phyloP scores from a whole-genome alignment of 1,140 invertebrate species.

The Solenopsis invicta region DNA sequence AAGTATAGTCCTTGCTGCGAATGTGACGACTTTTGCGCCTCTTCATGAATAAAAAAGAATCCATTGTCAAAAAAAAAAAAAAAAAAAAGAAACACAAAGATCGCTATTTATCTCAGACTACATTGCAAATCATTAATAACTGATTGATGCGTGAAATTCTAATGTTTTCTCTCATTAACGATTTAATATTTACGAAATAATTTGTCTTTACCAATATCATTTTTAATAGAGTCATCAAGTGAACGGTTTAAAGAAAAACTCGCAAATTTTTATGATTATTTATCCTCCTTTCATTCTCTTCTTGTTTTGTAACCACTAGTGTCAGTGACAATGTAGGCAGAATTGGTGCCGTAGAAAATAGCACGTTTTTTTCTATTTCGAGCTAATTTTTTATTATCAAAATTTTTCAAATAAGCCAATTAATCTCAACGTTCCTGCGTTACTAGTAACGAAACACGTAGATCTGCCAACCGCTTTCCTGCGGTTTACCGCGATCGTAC shows the following conservation, averaged over 20 bases:
- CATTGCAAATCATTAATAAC: background rate
- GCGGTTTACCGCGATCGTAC: constrained; percentile 23
- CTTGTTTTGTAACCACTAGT: background rate
- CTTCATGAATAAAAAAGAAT: constrained; percentile 22
- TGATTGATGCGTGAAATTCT: background rate
- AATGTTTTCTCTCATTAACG: background rate
- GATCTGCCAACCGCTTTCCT: background rate
- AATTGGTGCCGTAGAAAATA: background rate
- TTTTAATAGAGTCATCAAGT: background rate
- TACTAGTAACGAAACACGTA: constrained; percentile 1
- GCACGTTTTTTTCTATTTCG: background rate
- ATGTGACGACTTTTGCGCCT: background rate
- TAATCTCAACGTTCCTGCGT: background rate
- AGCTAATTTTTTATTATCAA: constrained; percentile 1
- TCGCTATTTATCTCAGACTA: background rate
- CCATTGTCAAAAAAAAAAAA: background rate
- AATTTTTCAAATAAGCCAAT: constrained; percentile 13
- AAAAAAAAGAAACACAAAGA: background rate
- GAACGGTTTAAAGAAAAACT: background rate
- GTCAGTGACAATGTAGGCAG: background rate
- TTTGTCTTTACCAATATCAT: constrained; percentile 16
- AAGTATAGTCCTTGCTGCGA: background rate
- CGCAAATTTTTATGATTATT: background rate
- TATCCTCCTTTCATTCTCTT: background rate
- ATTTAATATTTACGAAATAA: constrained; percentile 14